A percentile compares a stretch with the other conserved stretches of the same genome.
Conservation (phyloP, 1,140 invertebrate species). For the Amyelois transitella region DNA sequence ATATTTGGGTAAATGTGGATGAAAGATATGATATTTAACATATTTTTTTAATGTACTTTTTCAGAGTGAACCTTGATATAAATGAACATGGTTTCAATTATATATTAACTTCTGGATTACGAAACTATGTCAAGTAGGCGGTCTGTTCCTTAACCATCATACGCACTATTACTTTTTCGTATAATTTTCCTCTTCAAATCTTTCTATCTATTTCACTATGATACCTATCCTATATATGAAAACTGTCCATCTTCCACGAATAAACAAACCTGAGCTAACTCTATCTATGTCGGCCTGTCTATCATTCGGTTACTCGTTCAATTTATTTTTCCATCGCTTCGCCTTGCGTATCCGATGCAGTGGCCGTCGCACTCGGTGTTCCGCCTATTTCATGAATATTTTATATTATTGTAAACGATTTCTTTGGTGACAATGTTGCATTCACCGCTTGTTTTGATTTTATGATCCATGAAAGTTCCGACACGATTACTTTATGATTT, state of each 20-base stretch:
- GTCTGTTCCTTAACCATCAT: too few relatives aligned
- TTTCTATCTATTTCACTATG: too few relatives aligned
- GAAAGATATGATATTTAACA: too few relatives aligned
- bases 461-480: slow-evolving; percentile 32
- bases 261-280: neutral
- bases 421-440: slow-evolving; percentile 43
- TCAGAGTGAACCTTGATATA: too few relatives aligned
- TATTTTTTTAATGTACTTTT: too few relatives aligned
- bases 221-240: too few relatives aligned
- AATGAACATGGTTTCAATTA: too few relatives aligned
- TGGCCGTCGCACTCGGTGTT: slow-evolving; percentile 14
- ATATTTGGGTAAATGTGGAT: too few relatives aligned
- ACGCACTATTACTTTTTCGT: too few relatives aligned
- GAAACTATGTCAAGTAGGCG: too few relatives aligned
- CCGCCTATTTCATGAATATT: slow-evolving; percentile 51
- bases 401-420: slow-evolving; percentile 59
- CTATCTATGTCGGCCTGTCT: slow-evolving; percentile 12
- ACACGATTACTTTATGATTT: slow-evolving; percentile 1
- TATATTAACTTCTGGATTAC: too few relatives aligned
- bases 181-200: too few relatives aligned
- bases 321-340: slow-evolving; percentile 21
- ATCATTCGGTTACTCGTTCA: slow-evolving; percentile 17
- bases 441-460: slow-evolving; percentile 37
- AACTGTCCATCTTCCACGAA: neutral
- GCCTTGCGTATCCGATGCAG: slow-evolving; percentile 15